Conservation (phyloP, 2,888 invertebrate genomes). For the Druceiella hillmani region DNA sequence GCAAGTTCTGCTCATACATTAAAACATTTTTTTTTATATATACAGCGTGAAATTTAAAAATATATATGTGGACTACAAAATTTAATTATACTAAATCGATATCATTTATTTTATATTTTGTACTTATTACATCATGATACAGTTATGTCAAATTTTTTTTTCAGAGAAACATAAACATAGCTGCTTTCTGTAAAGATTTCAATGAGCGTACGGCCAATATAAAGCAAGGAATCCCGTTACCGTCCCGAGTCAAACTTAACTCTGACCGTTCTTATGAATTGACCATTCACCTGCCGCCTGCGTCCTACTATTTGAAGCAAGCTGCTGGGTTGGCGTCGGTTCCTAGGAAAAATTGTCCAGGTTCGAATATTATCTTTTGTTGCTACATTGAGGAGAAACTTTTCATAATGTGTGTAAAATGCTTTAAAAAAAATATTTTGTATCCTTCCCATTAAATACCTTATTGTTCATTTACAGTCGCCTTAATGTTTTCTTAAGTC, state of each 20-base stretch:
- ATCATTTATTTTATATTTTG: slow-evolving; percentile 9
- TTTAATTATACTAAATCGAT: slow-evolving; percentile 4
- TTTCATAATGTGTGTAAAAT: too few species aligned
- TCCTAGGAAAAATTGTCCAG: slow-evolving; percentile 4
- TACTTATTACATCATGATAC: slow-evolving; percentile 1
- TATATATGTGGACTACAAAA: slow-evolving; percentile 6
- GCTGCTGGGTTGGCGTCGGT: too few species aligned
- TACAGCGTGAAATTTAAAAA: slow-evolving; percentile 1
- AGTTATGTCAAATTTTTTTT: slow-evolving; percentile 28
- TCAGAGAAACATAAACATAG: slow-evolving; percentile 92
- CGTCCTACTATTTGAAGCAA: slow-evolving; percentile 83
- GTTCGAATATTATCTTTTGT: slow-evolving; percentile 26
- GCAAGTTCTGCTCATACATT: too few species aligned
- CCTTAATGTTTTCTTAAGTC: too few species aligned
- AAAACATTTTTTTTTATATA: too few species aligned
- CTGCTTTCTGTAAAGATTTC: slow-evolving; percentile 96
- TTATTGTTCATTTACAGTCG: too few species aligned
- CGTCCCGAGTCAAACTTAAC: slow-evolving; percentile 74
- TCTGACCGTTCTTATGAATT: slow-evolving; percentile 82
- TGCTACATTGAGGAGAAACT: too few species aligned
- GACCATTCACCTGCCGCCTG: slow-evolving; percentile 81
- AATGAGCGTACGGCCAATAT: slow-evolving; percentile 87
- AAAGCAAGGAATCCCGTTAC: slow-evolving; percentile 86
- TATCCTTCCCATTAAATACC: too few species aligned
- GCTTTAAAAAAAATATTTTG: too few species aligned